Base-by-base conservation (phyloP, 2,113 vertebrate species). In the Trinectes maculatus region DNA sequence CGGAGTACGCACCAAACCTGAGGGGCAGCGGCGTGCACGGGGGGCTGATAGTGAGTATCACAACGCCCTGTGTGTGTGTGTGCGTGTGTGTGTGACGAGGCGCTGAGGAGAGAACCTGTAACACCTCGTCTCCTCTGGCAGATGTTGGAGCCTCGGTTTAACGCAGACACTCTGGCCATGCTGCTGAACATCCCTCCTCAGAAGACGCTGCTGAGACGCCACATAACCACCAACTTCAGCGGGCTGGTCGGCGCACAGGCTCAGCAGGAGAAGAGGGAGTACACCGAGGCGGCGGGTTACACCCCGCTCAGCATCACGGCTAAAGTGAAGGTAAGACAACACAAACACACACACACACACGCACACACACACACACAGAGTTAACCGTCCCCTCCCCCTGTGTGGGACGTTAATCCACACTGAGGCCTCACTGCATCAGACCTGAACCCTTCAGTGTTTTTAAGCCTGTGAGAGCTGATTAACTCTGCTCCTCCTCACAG, bases 1-100 rank as follows among this genome's bases (percentile, higher is more conserved):
- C 98, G 0, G 98, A 99, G 70, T 99, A 99, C 0, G 98, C 98
- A 0, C 98, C 98, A n/a, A 99, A 99, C 83, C 95, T 99, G 69
- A 91, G 98, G 61, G 98, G 98, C 69, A 99, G 98, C 0, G 97
- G 98, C 0, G 97, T 99, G 31, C 98, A 99, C 0, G 98, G 98
- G 1, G 98, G 96, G 3, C 94, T 99, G 21, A 93, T 98, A 19
- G 98, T 99, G 87, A 97, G 96, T 87, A 40, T n/a, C n/a, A n/a
- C n/a, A n/a, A n/a, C n/a, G n/a, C n/a, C n/a, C n/a, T n/a, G n/a
- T n/a, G n/a, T n/a, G n/a, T n/a, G n/a, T n/a, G n/a, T n/a, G n/a
- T n/a, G n/a, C n/a, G n/a, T n/a, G n/a, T n/a, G n/a, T n/a, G n/a
- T n/a, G n/a, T n/a, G n/a, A n/a, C n/a, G n/a, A n/a, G n/a, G n/a